Percentiles rank a stretch among this genome's conserved stretches.
Evolutionary conservation across 2,888 invertebrate species (phyloP).

Genomic region (Geophilus truncorum): DNA sequence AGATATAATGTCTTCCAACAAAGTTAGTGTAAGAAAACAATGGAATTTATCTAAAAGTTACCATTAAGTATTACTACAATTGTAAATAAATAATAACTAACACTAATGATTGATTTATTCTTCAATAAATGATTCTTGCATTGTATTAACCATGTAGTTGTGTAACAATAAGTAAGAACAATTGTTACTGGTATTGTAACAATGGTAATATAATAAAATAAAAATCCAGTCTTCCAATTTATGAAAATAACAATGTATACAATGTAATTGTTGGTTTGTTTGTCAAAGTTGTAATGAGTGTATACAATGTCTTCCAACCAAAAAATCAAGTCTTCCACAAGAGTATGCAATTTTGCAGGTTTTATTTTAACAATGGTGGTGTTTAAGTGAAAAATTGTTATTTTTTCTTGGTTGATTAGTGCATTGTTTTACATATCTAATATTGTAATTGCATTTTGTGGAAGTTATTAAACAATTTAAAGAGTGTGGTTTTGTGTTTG

Average conservation of each 20-base stretch:
- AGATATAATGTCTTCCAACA: background rate
- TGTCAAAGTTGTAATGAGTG: background rate
- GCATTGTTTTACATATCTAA: background rate
- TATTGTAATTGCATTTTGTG: background rate
- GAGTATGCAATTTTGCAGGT: background rate
- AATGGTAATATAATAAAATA: background rate
- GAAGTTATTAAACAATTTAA: background rate
- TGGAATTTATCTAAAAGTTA: background rate
- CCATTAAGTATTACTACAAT: constrained; percentile 8
- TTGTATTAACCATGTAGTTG: background rate
- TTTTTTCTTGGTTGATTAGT: background rate
- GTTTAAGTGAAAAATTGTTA: background rate
- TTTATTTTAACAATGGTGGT: background rate
- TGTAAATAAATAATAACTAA: background rate
- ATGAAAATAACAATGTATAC: background rate
- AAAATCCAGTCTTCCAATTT: background rate
- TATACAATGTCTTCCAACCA: background rate
- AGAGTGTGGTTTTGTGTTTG: background rate
- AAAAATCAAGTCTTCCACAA: constrained; percentile 5
- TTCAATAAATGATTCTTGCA: background rate
- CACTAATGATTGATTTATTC: background rate
- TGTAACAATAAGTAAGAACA: background rate
- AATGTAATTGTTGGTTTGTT: background rate
- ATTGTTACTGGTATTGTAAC: background rate
- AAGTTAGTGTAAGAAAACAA: background rate